Evolutionary conservation across 2,797 vertebrate genomes (phyloP), one percentile per base, ranked within the genome.

Genomic region (Hoplostethus atlanticus): DNA sequence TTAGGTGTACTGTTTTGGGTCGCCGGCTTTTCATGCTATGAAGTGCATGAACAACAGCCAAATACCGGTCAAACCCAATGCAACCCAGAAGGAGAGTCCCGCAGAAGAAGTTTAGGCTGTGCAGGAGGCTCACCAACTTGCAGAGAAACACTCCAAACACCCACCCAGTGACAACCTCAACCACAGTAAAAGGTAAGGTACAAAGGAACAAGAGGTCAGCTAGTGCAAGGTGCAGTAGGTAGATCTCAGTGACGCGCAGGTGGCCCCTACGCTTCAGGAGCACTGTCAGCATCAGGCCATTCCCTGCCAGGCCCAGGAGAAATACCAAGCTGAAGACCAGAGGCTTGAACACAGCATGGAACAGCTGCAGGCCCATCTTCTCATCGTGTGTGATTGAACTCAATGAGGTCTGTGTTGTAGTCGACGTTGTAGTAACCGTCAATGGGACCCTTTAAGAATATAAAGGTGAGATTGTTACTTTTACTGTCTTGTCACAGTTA

Each of bases 11-110:
- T 15, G 90, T 94, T 70, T 71, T 84, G 3, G 90, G 91, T 4
- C 94, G 93, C 0, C 95, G 96, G 25, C 84, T 95, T 79, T 94
- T 95, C 84, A 97, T 94, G 64, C 96, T 95, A 3, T 95, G 94
- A 60, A 98, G 85, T 0, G 97, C 97, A 0, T 96, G 95, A 54
- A 98, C 96, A 0, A 99, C 95, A 21, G 97, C 97, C 79, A 98
- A 86, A 92, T 98, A 98, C 10, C 97, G 96, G 76, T 99, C 97
- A 13, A 98, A 96, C 0, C 96, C 95, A 0, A 99, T 97, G 90
- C 95, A 97, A 3, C 95, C 96, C 9, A 99, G 91, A 16, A 99
- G 96, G 40, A 98, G 88, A 79, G 95, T 97, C 12, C 96, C 96
- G 77, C 96, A 97, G 79, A 96, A 87, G 81, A 97, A 89, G 87